These are phyloP conservation scores for Frieseomelitta varia DNA, from an alignment of 1,140 invertebrate species.

Conservation along the genomic window DNA sequence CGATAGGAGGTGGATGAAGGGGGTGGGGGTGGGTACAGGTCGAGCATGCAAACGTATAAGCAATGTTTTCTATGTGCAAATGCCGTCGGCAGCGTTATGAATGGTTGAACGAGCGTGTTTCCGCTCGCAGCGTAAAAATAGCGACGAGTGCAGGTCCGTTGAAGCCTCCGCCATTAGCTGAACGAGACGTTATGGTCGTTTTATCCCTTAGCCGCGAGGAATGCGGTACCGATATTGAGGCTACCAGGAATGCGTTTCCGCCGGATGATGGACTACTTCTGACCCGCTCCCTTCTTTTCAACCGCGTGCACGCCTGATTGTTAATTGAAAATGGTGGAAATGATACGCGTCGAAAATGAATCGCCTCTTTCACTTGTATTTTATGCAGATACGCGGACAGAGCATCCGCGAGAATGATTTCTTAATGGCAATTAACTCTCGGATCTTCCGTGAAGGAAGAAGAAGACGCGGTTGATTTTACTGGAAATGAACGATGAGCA, in stretches of 20 bases:
- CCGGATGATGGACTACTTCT: background rate
- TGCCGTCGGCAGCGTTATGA: constrained; percentile 53
- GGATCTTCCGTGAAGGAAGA: no score
- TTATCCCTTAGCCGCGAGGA: constrained; percentile 32
- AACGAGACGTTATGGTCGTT: constrained; percentile 31
- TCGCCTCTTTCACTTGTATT: background rate
- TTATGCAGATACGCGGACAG: background rate
- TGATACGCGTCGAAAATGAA: background rate
- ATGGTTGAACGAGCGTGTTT: constrained; percentile 57
- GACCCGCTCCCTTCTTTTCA: background rate
- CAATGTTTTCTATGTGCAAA: constrained; percentile 8
- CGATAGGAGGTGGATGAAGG: background rate
- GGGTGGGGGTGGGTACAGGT: background rate
- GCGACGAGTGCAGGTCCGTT: constrained; percentile 7
- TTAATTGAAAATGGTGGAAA: background rate
- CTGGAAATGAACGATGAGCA: background rate
- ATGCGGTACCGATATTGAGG: constrained; percentile 22
- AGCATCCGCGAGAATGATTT: background rate
- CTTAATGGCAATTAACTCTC: background rate
- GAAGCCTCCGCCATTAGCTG: constrained; percentile 28
- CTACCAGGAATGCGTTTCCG: background rate
- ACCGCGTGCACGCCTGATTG: background rate
- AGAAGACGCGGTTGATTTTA: no score
- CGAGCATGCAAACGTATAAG: constrained; percentile 33
- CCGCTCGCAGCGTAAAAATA: constrained; percentile 53